These are phyloP conservation scores for Lamprologus tigripictilis DNA, from an alignment of 2,113 vertebrate genomes.

Conservation along the genomic window DNA sequence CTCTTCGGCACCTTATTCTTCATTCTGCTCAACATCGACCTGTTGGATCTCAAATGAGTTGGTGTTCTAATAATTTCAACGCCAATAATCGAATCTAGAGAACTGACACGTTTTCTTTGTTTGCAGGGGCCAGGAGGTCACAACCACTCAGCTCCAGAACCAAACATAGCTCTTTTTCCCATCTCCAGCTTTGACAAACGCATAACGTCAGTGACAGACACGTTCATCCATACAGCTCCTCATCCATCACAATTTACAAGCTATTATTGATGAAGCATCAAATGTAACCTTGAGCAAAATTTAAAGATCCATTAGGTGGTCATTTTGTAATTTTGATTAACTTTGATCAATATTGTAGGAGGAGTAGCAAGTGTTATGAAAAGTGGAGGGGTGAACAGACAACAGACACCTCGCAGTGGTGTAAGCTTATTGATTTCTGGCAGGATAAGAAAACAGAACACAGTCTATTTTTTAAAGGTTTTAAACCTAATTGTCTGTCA, in stretches of 20 bases:
- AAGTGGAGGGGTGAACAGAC: neutral
- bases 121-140: neutral
- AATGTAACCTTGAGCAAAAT: neutral
- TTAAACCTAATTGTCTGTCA: neutral
- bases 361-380: neutral
- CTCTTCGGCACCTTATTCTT: neutral
- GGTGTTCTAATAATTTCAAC: neutral
- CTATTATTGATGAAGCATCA: neutral
- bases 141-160: neutral
- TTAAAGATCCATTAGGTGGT: neutral
- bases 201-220: neutral
- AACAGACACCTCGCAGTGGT: neutral
- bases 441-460: neutral
- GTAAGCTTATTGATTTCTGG: neutral
- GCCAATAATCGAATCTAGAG: neutral
- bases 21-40: neutral
- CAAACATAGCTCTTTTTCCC: neutral
- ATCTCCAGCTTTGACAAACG: neutral
- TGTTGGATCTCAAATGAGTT: neutral
- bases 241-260: neutral
- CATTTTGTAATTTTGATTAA: neutral
- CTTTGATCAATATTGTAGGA: neutral
- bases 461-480: neutral
- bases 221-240: neutral
- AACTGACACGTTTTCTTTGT: neutral